Conservation (phyloP, 35 echinoderm and acorn worm genomes). For the Hemicentrotus pulcherrimus region DNA sequence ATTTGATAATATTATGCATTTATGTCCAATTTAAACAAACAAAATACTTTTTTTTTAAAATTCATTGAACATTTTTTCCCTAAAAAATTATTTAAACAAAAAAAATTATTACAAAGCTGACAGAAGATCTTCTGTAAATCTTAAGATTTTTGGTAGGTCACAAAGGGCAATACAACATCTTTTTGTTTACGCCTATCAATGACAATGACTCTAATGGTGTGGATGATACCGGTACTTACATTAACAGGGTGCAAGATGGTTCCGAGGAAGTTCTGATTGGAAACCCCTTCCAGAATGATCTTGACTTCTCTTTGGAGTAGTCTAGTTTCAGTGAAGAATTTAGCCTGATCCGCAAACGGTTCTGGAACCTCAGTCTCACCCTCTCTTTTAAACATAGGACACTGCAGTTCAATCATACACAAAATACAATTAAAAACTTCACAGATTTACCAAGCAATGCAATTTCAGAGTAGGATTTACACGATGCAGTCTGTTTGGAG, state of each 20-base stretch:
- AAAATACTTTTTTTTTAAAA: too few relatives aligned
- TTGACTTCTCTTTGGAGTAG: slow-evolving; percentile 89
- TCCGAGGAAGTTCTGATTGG: slow-evolving; percentile 88
- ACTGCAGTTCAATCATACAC: slow-evolving; percentile 58
- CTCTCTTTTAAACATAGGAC: slow-evolving; percentile 90
- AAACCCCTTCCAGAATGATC: slow-evolving; percentile 92
- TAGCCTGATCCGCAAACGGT: slow-evolving; percentile 87
- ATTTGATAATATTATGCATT: too few relatives aligned
- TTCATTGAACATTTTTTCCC: too few relatives aligned
- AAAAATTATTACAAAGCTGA: too few relatives aligned
- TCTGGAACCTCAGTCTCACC: slow-evolving; percentile 79
- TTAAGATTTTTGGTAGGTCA: too few relatives aligned
- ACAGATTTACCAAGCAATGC: not conserved
- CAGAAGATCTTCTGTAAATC: too few relatives aligned
- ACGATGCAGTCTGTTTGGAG: too few relatives aligned
- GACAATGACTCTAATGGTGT: not conserved
- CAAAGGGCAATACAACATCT: too few relatives aligned
- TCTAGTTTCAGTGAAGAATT: slow-evolving; percentile 95
- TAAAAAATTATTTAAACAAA: too few relatives aligned
- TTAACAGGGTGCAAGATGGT: slow-evolving; percentile 85
- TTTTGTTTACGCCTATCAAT: too few relatives aligned
- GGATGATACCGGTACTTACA: not conserved
- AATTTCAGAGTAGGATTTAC: too few relatives aligned
- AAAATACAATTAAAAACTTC: not conserved
- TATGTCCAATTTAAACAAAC: too few relatives aligned